Evolutionary conservation across 2,113 vertebrate species (phyloP).

Genomic region (Corythoichthys haematopterus): DNA sequence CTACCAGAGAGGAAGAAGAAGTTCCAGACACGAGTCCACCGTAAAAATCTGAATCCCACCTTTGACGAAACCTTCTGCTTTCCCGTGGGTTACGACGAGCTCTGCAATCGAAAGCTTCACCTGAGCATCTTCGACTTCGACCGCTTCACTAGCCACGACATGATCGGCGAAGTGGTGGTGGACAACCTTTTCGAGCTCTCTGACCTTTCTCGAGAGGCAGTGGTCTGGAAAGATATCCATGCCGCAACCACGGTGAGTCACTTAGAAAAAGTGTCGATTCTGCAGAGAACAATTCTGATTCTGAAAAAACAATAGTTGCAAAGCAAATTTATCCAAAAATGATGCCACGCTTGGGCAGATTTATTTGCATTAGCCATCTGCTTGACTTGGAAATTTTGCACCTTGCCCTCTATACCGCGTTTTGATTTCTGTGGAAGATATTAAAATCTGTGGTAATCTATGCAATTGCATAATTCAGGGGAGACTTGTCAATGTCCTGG

Average conservation of each 20-base stretch:
- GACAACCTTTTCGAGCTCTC: conserved; percentile 98
- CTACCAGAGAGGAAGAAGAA: conserved; percentile 97
- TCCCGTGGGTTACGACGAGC: conserved; percentile 86
- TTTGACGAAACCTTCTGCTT: conserved; percentile 95
- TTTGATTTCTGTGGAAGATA: no score
- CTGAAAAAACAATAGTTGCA: no score
- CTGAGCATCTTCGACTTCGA: conserved; percentile 98
- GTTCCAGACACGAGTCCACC: conserved; percentile 94
- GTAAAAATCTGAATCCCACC: conserved; percentile 91
- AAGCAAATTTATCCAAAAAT: no score
- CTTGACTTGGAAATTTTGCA: no score
- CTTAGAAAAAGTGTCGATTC: no score
- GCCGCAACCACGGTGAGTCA: conserved; percentile 90
- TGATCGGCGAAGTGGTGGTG: conserved; percentile 96
- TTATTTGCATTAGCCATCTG: no score
- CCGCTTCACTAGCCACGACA: conserved; percentile 97
- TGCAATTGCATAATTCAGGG: no score
- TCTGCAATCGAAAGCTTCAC: conserved; percentile 92
- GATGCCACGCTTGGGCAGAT: no score
- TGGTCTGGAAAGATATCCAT: conserved; percentile 96
- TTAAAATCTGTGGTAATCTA: no score
- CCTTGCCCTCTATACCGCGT: no score
- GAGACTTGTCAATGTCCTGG: neutral
- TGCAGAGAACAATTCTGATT: no score
- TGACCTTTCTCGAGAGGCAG: conserved; percentile 91